These are phyloP conservation scores for Dicrostonyx torquatus DNA, from an alignment of 2,797 vertebrate species.

Conservation along the genomic window DNA sequence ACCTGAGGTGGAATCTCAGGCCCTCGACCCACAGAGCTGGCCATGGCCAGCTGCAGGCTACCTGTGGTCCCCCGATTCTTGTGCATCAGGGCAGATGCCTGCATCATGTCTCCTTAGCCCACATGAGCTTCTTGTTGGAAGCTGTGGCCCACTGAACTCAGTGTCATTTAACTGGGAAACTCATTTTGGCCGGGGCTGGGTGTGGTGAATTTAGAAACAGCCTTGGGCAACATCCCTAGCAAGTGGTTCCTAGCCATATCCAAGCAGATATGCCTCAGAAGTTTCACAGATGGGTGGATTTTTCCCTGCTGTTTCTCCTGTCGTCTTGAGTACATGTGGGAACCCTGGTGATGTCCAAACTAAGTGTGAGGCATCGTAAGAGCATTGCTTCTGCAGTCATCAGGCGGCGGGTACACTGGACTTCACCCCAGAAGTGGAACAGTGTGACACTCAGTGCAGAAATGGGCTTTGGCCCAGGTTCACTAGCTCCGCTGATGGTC, in stretches of 20 bases:
- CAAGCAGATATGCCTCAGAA: background rate
- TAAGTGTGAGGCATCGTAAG: background rate
- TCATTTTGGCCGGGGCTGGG: background rate
- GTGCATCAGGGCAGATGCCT: background rate
- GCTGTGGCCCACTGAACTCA: background rate
- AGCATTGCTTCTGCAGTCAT: fast-evolving
- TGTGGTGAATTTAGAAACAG: background rate
- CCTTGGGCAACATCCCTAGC: background rate
- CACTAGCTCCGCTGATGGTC: background rate
- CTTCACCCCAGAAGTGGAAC: background rate
- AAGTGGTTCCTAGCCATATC: background rate
- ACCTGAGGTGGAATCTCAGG: background rate
- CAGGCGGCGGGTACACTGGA: background rate
- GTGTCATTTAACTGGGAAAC: background rate
- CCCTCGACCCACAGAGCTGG: background rate
- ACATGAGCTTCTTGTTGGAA: background rate
- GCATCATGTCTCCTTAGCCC: background rate
- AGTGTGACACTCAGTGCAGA: background rate
- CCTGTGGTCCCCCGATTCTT: background rate
- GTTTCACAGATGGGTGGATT: background rate
- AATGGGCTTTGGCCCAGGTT: background rate
- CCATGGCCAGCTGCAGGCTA: background rate
- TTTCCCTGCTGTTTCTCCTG: background rate
- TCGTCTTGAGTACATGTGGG: background rate
- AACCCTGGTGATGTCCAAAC: background rate